Percentiles rank a stretch among this genome's conserved stretches.
Evolutionary conservation across 2,113 vertebrate species (phyloP).

Genomic region (Falco punctatus): DNA sequence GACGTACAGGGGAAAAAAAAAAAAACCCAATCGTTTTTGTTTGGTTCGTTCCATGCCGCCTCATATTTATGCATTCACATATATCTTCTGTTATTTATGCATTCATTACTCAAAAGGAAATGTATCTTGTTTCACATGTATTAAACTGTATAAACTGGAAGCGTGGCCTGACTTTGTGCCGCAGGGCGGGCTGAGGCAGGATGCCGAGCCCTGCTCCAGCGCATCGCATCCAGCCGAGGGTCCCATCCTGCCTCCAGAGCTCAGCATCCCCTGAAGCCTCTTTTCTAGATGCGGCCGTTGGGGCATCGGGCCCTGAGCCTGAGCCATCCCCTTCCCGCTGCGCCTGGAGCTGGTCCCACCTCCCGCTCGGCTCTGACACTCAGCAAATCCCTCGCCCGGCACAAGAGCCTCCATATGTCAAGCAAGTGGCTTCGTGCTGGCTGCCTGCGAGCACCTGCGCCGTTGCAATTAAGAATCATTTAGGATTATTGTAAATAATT

Average conservation of each 20-base stretch:
- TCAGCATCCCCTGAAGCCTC: background rate
- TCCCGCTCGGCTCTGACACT: background rate
- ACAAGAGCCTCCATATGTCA: background rate
- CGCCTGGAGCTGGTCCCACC: background rate
- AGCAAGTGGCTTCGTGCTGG: background rate
- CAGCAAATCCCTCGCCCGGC: background rate
- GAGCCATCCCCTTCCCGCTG: background rate
- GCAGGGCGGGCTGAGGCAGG: background rate
- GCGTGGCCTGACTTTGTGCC: slow-evolving; percentile 56
- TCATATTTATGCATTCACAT: slow-evolving; percentile 69
- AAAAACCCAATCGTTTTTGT: background rate
- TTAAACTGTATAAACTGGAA: slow-evolving; percentile 75
- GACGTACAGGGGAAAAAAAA: background rate
- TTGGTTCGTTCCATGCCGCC: slow-evolving; percentile 30
- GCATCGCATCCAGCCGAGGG: rapidly evolving
- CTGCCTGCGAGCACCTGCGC: slow-evolving; percentile 7
- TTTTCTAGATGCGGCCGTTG: rapidly evolving
- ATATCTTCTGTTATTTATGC: slow-evolving; percentile 71
- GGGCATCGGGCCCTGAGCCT: too few species aligned
- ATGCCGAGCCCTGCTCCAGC: background rate
- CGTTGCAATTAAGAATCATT: background rate
- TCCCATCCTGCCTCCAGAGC: background rate
- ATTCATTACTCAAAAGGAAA: slow-evolving; percentile 65
- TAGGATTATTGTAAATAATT: slow-evolving; percentile 4
- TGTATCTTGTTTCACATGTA: slow-evolving; percentile 74